Evolutionary conservation across 2,888 invertebrate genomes (phyloP).

Genomic region (Cabera pusaria): DNA sequence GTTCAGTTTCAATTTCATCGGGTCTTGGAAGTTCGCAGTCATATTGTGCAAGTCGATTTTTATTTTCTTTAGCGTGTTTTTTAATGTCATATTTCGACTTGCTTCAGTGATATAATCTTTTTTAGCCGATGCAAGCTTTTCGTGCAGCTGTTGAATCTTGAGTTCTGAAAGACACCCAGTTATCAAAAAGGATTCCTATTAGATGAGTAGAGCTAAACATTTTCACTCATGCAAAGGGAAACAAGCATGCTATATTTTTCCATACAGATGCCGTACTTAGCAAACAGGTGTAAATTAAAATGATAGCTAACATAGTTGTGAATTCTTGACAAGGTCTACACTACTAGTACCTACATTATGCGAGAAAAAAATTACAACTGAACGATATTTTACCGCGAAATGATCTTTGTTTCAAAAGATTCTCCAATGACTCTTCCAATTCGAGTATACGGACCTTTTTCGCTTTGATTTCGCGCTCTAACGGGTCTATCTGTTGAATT

Average conservation of each 20-base stretch:
- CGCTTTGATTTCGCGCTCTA: constrained; percentile 92
- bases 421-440: constrained; percentile 92
- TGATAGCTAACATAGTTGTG: constrained; percentile 10
- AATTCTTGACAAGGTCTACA: constrained; percentile 8
- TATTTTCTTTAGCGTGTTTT: constrained; percentile 87
- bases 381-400: constrained; percentile 73
- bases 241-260: constrained; percentile 1
- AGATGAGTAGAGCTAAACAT: too few species aligned
- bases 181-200: too few species aligned
- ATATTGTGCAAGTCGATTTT: constrained; percentile 92
- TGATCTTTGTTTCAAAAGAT: constrained; percentile 89
- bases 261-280: neutral
- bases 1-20: constrained; percentile 83
- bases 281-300: constrained; percentile 11
- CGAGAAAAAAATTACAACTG: constrained; percentile 79
- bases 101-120: constrained; percentile 88
- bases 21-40: constrained; percentile 90
- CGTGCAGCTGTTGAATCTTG: constrained; percentile 89
- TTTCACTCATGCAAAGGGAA: too few species aligned
- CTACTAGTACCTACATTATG: constrained; percentile 17
- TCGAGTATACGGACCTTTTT: constrained; percentile 91
- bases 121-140: constrained; percentile 89
- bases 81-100: constrained; percentile 82
- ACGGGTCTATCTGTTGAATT: constrained; percentile 88
- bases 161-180: constrained; percentile 86